These are phyloP conservation scores for Emydoidea blandingii DNA, from an alignment of 2,797 vertebrate genomes.

Conservation along the genomic window DNA sequence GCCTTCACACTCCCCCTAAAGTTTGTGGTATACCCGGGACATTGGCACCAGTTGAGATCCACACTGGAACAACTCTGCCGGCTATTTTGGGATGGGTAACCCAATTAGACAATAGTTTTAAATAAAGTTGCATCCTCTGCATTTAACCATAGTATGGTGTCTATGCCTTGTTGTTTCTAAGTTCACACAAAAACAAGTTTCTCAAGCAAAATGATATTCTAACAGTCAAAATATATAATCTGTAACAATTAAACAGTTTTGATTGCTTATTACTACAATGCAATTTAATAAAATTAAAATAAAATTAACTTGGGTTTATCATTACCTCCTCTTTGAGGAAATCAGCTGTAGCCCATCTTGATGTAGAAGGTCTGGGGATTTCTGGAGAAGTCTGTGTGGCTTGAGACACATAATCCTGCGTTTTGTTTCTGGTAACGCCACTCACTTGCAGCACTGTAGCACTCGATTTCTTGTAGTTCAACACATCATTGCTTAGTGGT, in stretches of 20 bases:
- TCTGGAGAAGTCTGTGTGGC: slow-evolving; percentile 87
- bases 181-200: background rate
- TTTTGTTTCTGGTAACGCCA: slow-evolving; percentile 29
- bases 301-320: background rate
- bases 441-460: slow-evolving; percentile 24
- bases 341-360: slow-evolving; percentile 47
- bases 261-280: background rate
- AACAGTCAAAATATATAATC: background rate
- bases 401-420: slow-evolving; percentile 71
- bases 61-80: background rate
- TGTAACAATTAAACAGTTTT: background rate
- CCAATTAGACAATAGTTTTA: background rate
- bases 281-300: background rate
- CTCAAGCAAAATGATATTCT: background rate
- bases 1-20: background rate
- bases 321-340: slow-evolving; percentile 87
- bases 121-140: background rate
- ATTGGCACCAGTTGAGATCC: background rate
- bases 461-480: slow-evolving; percentile 59
- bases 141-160: background rate
- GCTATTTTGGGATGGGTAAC: background rate
- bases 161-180: rapidly evolving
- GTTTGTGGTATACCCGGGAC: background rate
- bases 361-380: slow-evolving; percentile 35
- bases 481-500: slow-evolving; percentile 55